Conservation (phyloP, 1,140 invertebrate genomes). For the Drosophila pallidifrons region DNA sequence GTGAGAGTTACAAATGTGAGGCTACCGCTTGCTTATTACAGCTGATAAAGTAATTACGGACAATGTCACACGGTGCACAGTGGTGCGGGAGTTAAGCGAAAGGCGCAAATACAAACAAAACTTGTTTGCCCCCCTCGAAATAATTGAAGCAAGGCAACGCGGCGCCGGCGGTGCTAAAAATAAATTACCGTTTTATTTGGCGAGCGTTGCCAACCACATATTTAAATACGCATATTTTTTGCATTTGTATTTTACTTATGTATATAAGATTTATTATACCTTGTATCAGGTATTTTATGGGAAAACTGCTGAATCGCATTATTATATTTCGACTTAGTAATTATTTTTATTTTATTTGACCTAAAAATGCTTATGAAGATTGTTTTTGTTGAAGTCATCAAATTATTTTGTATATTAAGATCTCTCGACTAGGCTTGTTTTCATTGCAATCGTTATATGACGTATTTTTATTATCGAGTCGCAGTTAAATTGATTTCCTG, state of each 20-base stretch:
- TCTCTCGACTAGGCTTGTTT: too few relatives aligned
- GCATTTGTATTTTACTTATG: neutral
- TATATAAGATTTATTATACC: too few relatives aligned
- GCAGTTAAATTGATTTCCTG: too few relatives aligned
- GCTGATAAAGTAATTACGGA: neutral
- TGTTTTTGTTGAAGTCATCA: too few relatives aligned
- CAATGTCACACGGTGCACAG: constrained; percentile 27
- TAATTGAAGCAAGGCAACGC: neutral
- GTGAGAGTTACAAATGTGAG: neutral
- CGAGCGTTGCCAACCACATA: constrained; percentile 3
- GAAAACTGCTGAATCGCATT: too few relatives aligned
- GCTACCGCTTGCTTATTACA: neutral
- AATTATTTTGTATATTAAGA: too few relatives aligned
- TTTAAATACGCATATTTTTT: constrained; percentile 10
- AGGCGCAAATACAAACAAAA: neutral
- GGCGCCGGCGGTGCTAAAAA: constrained; percentile 18
- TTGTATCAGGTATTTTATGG: too few relatives aligned
- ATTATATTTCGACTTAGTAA: too few relatives aligned
- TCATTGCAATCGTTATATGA: too few relatives aligned
- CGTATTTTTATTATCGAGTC: too few relatives aligned
- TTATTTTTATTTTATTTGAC: too few relatives aligned
- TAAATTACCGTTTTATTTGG: neutral
- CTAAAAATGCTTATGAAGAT: too few relatives aligned
- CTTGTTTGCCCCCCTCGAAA: neutral
- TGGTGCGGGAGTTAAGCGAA: constrained; percentile 3